Percentiles rank a stretch among this genome's conserved stretches.
These are phyloP conservation scores for Scrobipalpa costella DNA, from an alignment of 2,888 invertebrate genomes.

Conservation along the genomic window DNA sequence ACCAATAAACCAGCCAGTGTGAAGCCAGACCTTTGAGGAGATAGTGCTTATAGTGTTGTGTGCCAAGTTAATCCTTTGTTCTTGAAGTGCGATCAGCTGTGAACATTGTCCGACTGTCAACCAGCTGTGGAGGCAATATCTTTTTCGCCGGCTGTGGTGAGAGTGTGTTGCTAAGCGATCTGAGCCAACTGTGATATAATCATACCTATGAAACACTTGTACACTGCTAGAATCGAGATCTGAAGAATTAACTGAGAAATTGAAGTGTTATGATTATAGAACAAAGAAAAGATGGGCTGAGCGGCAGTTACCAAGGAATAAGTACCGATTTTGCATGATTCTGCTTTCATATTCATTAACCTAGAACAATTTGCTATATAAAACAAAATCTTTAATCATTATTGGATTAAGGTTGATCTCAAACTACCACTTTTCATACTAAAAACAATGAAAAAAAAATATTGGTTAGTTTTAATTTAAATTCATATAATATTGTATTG, in stretches of 20 bases:
- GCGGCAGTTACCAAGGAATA: slow-evolving; percentile 10
- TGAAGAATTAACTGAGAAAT: not conserved
- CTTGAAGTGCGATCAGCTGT: slow-evolving; percentile 30
- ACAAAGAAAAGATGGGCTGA: slow-evolving; percentile 22
- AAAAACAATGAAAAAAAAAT: no score
- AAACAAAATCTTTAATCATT: no score
- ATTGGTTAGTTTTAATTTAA: no score
- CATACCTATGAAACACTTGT: not conserved
- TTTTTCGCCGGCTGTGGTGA: slow-evolving; percentile 38
- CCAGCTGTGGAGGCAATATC: not conserved
- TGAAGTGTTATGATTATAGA: slow-evolving; percentile 8
- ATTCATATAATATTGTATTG: no score
- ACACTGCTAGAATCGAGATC: not conserved
- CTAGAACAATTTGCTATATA: not conserved
- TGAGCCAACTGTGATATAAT: not conserved
- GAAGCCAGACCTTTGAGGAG: not conserved
- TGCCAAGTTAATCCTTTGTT: slow-evolving; percentile 48
- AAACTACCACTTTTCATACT: no score
- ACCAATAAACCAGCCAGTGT: not conserved
- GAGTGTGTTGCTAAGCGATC: slow-evolving; percentile 46
- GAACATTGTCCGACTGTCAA: not conserved
- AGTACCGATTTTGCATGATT: slow-evolving; percentile 1
- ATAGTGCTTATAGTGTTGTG: slow-evolving; percentile 29
- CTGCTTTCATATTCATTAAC: not conserved
- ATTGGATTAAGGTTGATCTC: no score